phyloP scores from a whole-genome alignment of 1,140 invertebrate genomes.

The Helicoverpa armigera region DNA sequence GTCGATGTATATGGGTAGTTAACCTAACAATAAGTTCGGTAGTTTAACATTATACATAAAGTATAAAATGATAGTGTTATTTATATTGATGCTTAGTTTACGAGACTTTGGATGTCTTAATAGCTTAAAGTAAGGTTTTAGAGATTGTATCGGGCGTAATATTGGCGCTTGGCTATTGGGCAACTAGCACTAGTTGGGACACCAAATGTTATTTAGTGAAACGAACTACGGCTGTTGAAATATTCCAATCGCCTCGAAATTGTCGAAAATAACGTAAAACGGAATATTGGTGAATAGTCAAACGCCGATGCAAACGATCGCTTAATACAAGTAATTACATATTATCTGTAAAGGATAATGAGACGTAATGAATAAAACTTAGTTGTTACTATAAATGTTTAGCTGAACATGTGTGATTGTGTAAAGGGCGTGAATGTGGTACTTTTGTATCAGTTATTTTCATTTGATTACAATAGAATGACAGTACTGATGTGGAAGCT shows the following conservation, averaged over 20 bases:
- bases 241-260: conserved; percentile 13
- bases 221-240: conserved; percentile 28
- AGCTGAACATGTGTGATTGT: conserved; percentile 82
- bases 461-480: conserved; percentile 56
- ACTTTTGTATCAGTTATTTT: conserved; percentile 65
- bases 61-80: conserved; percentile 83
- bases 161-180: conserved; percentile 78
- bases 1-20: conserved; percentile 77
- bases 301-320: conserved; percentile 72
- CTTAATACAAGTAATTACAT: conserved; percentile 77
- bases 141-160: conserved; percentile 70
- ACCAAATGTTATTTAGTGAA: conserved; percentile 18
- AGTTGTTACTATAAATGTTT: conserved; percentile 86
- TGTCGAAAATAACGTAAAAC: conserved; percentile 19
- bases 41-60: conserved; percentile 81
- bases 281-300: conserved; percentile 65
- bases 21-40: conserved; percentile 77
- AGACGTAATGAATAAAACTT: conserved; percentile 79
- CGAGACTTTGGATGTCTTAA: conserved; percentile 80
- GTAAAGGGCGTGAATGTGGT: conserved; percentile 81
- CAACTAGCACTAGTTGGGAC: background rate
- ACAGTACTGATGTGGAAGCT: conserved; percentile 54
- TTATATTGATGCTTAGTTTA: conserved; percentile 85
- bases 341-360: conserved; percentile 83
- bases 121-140: conserved; percentile 79